Base-by-base conservation (phyloP, 2,888 invertebrate genomes). In the Drosophila putrida region DNA sequence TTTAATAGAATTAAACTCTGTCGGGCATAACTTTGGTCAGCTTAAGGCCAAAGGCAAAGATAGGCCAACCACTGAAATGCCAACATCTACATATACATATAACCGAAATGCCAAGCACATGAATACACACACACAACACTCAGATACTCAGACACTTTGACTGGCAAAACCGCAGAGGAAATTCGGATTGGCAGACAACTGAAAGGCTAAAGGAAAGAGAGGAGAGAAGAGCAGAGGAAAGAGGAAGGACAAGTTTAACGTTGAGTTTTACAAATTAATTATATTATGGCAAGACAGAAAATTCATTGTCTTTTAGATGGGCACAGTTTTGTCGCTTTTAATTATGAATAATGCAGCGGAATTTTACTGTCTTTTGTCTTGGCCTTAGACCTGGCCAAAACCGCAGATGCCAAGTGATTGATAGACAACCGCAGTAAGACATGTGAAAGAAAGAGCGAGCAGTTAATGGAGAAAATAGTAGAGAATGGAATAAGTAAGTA, bases 321-420 rank as follows among this genome's bases (percentile, higher is more conserved):
- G 38, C 27, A 36, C 11, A 69, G 71, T 69, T 64, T 75, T 70
- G 68, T 83, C 78, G 71, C 86, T 78, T 83, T 83, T 86, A 88
- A 88, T 86, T 86, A 83, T 88, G 78, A 80, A 80, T 80, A 78
- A 78, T 86, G 80, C 55, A 53, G 65, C 41, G 33, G 41, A 20
- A 54, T 54, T 33, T 43, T 3, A n/a, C 43, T 25, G 41, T 38
- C 41, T 36, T 46, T 20, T 25, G 49, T 28, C 33, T 27, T 39
- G 41, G 53, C 46, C 68, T 41, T 59, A 31, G 64, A 25, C 38
- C 44, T 57, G 36, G 77, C 35, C 13, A 57, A 43, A 43, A 63
- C 75, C 79, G 51, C 75, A 76, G 64, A 60, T 66, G 64, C 66
- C 75, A 68, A 69, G 63, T 86, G 87, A 84, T 88, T 86, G 81